Evolutionary conservation across 2,888 invertebrate genomes (phyloP).

Genomic region (Andrena minutula): DNA sequence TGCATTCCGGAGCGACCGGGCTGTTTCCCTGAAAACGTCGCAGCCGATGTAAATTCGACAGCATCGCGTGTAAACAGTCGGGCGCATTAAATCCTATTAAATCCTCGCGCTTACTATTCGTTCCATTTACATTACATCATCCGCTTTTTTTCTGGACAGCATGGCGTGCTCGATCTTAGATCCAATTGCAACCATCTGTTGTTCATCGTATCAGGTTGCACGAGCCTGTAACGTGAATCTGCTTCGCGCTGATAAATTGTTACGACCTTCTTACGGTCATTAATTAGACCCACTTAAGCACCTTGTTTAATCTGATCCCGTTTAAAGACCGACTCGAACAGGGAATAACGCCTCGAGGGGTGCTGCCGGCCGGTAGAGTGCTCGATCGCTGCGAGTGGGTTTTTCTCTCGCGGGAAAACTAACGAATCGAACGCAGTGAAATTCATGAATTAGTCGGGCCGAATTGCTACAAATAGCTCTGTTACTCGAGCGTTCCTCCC

Average conservation of each 20-base stretch:
- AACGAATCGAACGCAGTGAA: too few relatives aligned
- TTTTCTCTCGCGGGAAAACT: background rate
- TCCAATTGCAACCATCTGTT: slow-evolving; percentile 70
- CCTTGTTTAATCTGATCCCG: slow-evolving; percentile 56
- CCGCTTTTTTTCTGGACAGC: slow-evolving; percentile 15
- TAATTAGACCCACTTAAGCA: slow-evolving; percentile 60
- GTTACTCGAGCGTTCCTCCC: too few relatives aligned
- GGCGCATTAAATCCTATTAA: slow-evolving; percentile 17
- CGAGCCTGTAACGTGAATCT: slow-evolving; percentile 65
- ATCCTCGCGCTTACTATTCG: slow-evolving; percentile 12
- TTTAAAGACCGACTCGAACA: slow-evolving; percentile 28
- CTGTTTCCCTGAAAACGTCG: background rate
- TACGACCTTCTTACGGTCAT: slow-evolving; percentile 67
- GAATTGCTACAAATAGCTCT: too few relatives aligned
- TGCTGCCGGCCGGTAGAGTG: background rate
- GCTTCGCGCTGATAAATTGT: slow-evolving; percentile 66
- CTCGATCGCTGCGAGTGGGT: background rate
- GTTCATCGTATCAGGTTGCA: slow-evolving; percentile 69
- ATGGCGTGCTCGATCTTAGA: slow-evolving; percentile 74
- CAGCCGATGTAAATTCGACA: background rate
- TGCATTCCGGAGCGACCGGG: slow-evolving; percentile 32
- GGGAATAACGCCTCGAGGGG: background rate
- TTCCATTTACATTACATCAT: slow-evolving; percentile 37
- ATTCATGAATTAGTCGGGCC: too few relatives aligned
- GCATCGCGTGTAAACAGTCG: background rate